Base-by-base conservation (phyloP, 92 coral and sea anemone genomes). In the Porites lobata region DNA sequence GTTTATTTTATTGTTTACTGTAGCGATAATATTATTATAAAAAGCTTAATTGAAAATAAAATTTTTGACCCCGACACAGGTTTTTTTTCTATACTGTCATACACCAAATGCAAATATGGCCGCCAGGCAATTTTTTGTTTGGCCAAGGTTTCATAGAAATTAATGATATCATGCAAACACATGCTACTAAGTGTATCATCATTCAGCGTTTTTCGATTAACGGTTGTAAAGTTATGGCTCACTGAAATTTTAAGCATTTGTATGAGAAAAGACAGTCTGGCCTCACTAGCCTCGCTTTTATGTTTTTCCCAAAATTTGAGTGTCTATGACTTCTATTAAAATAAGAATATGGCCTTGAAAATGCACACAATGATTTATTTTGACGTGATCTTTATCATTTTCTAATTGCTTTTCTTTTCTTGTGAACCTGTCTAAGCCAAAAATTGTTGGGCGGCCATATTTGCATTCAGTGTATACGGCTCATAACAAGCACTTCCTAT, bases 61-160 rank as follows among this genome's bases (percentile, higher is more conserved):
- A 22, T 22, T 22, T 22, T 22, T 22, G 24, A 22, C 24, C 24
- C 24, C 24, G 24, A 22, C 24, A 22, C 24, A 22, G 24, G 0
- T 22, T 22, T 22, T 22, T 22, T 22, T 22, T 22, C 24, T 22
- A 22, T 22, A 22, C 24, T 22, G 24, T 22, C 24, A 66, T 66
- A 66, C 71, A n/a, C 71, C 71, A n/a, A 66, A 66, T 66, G 71
- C 71, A 66, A 66, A 66, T 66, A 66, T 66, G 71, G 9, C 71
- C 71, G 71, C 24, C 11, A 66, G 71, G 11, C 26, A 66, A 66
- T 66, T 66, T 66, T 66, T 66, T 66, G 71, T 66, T 66, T 66
- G 71, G 71, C 71, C 26, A 6, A 66, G 71, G 19, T 6, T 66
- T 66, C 11, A 66, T 66, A 66, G 71, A 66, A 66, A 66, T 66